phyloP scores from a whole-genome alignment of 1,140 invertebrate species.

The Piezodorus guildinii region DNA sequence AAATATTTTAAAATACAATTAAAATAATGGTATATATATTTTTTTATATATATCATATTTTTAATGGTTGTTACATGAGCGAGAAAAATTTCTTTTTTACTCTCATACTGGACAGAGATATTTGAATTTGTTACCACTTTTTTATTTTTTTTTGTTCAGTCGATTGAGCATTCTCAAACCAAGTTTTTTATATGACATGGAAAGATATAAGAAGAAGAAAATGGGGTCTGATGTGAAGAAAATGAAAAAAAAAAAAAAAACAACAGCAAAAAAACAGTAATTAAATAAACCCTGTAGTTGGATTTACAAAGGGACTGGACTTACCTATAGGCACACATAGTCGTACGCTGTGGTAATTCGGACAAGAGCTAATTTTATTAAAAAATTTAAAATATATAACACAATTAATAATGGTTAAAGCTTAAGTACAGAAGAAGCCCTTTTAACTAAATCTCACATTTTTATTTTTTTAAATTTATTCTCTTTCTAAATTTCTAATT shows the following conservation, averaged over 20 bases:
- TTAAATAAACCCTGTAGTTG: not conserved
- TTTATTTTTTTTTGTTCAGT: too few relatives aligned
- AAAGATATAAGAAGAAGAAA: not conserved
- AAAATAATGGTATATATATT: constrained; percentile 18
- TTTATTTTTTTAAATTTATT: too few relatives aligned
- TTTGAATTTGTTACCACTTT: not conserved
- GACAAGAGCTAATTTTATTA: not conserved
- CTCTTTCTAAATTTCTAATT: too few relatives aligned
- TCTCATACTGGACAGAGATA: constrained; percentile 16
- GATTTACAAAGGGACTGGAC: not conserved
- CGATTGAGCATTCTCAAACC: constrained; percentile 14
- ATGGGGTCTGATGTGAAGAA: not conserved
- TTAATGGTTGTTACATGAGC: constrained; percentile 17
- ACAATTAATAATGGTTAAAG: not conserved
- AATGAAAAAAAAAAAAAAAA: not conserved
- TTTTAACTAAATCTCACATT: too few relatives aligned
- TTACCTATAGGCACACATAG: too few relatives aligned
- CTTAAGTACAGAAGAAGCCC: too few relatives aligned
- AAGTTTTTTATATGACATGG: not conserved
- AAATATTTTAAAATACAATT: constrained; percentile 18
- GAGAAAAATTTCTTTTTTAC: constrained; percentile 8
- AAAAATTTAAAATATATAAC: not conserved
- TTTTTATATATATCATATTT: constrained; percentile 17
- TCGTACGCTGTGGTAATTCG: not conserved
- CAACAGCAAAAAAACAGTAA: too few relatives aligned